Evolutionary conservation across 2,113 vertebrate species (phyloP).

Genomic region (Todiramphus saurophagus): DNA sequence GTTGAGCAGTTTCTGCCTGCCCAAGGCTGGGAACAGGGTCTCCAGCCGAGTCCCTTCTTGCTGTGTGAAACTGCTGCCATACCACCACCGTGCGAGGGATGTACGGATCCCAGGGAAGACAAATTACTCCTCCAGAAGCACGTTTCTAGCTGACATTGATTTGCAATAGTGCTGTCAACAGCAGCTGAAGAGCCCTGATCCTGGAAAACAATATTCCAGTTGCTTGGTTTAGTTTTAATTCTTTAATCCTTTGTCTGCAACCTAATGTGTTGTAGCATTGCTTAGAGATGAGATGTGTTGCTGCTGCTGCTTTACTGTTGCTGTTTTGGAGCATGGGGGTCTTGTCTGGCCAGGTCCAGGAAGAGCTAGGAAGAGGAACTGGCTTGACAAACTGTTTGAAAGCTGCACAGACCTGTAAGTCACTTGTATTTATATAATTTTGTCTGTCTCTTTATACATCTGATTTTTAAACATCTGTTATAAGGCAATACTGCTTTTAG

Average conservation of each 20-base stretch:
- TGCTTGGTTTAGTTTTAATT: constrained; percentile 27
- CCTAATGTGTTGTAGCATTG: neutral
- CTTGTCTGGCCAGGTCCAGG: constrained; percentile 27
- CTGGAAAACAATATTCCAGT: constrained; percentile 42
- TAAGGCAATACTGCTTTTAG: constrained; percentile 65
- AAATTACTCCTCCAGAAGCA: neutral
- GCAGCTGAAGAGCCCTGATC: constrained; percentile 42
- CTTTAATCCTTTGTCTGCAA: constrained; percentile 32
- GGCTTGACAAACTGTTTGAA: constrained; percentile 6
- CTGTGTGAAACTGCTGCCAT: neutral
- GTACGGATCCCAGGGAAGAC: neutral
- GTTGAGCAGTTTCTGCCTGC: neutral
- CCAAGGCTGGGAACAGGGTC: neutral
- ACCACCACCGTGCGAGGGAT: neutral
- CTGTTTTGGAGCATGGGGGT: constrained; percentile 4
- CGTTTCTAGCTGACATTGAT: neutral
- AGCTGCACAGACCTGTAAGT: constrained; percentile 43
- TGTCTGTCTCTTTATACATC: constrained; percentile 51
- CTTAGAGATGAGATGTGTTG: neutral
- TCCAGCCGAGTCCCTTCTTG: neutral
- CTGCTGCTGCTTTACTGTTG: constrained; percentile 11
- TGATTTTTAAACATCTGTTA: constrained; percentile 67
- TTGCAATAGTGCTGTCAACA: constrained; percentile 37
- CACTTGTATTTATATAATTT: constrained; percentile 55
- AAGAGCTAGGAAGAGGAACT: constrained; percentile 38